These are phyloP conservation scores for Marcusenius ussheri DNA, from an alignment of 2,113 vertebrate species.

Conservation along the genomic window DNA sequence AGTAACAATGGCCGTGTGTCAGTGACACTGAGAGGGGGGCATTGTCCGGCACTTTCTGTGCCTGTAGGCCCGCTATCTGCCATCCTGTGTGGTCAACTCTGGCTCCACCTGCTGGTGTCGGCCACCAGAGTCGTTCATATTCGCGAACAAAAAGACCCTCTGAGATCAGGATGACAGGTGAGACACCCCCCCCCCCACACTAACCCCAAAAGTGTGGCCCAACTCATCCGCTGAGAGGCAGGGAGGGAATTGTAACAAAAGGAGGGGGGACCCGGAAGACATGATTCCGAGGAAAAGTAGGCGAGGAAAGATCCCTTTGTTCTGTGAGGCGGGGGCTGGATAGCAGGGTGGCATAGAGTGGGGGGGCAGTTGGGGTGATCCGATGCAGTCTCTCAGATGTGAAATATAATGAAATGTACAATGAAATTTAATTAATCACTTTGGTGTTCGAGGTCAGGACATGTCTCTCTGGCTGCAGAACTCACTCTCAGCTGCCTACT, in stretches of 20 bases:
- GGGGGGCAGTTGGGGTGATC: slow-evolving; percentile 9
- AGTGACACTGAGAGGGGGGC: neutral
- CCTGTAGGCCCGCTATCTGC: neutral
- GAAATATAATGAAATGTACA: neutral
- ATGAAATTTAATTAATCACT: too few species aligned
- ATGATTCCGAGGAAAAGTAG: neutral
- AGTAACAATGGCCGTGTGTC: neutral
- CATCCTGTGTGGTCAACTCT: neutral
- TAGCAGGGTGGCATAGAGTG: neutral
- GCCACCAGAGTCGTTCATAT: neutral
- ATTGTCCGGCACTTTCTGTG: neutral
- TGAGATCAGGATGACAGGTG: neutral
- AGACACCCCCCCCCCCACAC: neutral
- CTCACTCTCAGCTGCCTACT: neutral
- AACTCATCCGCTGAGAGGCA: neutral
- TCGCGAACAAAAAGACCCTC: neutral
- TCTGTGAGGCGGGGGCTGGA: neutral
- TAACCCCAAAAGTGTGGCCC: neutral
- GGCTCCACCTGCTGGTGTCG: neutral
- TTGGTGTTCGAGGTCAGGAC: neutral
- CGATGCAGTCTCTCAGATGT: neutral
- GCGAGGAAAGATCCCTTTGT: neutral
- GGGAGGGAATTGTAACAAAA: neutral
- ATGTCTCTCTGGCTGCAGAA: neutral
- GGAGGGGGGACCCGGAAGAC: neutral